Evolutionary conservation across 2,797 vertebrate species (phyloP).

Genomic region (Acropternis orthonyx): DNA sequence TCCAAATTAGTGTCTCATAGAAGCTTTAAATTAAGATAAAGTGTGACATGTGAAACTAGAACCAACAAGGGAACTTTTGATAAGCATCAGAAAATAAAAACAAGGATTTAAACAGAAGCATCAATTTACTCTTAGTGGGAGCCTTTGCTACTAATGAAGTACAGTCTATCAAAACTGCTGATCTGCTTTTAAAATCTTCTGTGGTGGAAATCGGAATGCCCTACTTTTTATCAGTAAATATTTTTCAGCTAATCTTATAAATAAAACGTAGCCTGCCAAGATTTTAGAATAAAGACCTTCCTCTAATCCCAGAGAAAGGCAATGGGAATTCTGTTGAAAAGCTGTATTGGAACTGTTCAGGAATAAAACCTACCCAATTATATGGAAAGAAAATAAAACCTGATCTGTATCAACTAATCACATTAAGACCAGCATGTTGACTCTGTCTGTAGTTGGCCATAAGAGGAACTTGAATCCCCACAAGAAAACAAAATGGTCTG

Average conservation of each 20-base stretch:
- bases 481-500: background rate
- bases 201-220: background rate
- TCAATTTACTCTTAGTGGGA: background rate
- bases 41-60: background rate
- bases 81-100: background rate
- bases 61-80: background rate
- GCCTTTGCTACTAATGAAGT: background rate
- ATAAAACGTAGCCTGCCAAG: background rate
- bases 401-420: background rate
- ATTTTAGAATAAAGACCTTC: background rate
- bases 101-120: background rate
- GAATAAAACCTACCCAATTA: background rate
- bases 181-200: background rate
- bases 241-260: background rate
- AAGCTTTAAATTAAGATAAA: background rate
- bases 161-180: background rate
- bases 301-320: background rate
- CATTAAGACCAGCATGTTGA: background rate
- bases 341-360: background rate
- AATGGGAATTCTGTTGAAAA: background rate
- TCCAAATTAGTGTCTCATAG: background rate
- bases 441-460: background rate
- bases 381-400: constrained; percentile 8
- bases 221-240: background rate
- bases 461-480: background rate